Percentiles rank a stretch among this genome's conserved stretches.
These are phyloP conservation scores for Strix occidentalis DNA, from an alignment of 2,797 vertebrate species.

Conservation along the genomic window DNA sequence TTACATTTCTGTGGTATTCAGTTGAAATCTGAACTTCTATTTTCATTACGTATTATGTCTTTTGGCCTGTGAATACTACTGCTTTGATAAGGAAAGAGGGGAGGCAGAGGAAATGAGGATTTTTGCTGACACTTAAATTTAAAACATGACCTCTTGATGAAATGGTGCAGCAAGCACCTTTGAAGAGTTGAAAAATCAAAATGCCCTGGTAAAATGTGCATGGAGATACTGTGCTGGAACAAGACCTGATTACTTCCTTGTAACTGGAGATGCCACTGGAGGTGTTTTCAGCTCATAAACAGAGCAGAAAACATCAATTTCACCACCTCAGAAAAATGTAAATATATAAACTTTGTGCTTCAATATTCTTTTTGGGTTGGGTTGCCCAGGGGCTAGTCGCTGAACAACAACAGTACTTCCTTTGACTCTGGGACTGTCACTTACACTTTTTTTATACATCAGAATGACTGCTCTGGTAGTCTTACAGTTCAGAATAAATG, in stretches of 20 bases:
- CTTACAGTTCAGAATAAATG: not conserved
- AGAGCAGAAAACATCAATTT: not conserved
- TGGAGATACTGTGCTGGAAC: not conserved
- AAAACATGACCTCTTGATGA: not conserved
- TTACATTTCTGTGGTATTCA: not conserved
- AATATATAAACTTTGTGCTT: not conserved
- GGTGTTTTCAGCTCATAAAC: not conserved
- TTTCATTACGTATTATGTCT: not conserved
- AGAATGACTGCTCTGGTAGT: not conserved
- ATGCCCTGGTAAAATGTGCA: not conserved
- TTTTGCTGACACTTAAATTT: not conserved
- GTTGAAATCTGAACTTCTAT: not conserved
- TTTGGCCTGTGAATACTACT: not conserved
- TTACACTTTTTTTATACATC: not conserved
- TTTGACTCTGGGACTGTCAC: not conserved
- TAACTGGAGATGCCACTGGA: not conserved
- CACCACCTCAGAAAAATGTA: not conserved
- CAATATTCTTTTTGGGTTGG: not conserved
- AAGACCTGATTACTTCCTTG: not conserved
- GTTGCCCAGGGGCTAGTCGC: not conserved
- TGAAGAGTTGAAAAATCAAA: not conserved
- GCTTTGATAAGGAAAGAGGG: not conserved
- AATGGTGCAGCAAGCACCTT: not conserved
- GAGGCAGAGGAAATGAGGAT: not conserved
- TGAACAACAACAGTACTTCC: not conserved